Conservation (phyloP, 2,113 vertebrate genomes). For the Erpornis zantholeuca region DNA sequence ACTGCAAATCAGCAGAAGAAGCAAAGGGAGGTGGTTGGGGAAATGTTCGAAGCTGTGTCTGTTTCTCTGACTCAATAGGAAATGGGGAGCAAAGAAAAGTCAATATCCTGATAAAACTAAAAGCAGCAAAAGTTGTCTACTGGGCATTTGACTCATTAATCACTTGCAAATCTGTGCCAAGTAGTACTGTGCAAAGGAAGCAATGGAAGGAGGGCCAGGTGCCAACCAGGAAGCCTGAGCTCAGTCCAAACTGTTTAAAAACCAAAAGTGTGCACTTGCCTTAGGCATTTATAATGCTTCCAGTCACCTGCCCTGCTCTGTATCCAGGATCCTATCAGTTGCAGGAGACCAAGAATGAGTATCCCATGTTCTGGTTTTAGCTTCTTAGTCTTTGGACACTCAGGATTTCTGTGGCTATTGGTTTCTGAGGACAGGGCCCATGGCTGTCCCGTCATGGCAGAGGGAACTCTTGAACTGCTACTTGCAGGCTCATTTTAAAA, state of each 20-base stretch:
- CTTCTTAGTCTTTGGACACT: neutral
- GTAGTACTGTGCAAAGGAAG: neutral
- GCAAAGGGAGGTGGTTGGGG: neutral
- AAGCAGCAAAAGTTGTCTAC: neutral
- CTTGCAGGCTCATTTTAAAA: neutral
- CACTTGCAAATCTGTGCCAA: neutral
- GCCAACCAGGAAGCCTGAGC: neutral
- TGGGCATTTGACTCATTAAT: neutral
- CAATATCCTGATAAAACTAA: neutral
- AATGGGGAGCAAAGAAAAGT: neutral
- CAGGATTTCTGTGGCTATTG: neutral
- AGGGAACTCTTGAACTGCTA: neutral
- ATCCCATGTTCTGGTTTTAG: neutral
- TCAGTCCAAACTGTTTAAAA: neutral
- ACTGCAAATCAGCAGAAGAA: neutral
- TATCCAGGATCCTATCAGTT: neutral
- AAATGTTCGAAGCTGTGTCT: neutral
- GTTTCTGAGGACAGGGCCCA: neutral
- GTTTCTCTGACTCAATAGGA: neutral
- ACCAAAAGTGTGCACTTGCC: neutral
- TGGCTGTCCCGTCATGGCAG: accelerated
- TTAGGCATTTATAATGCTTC: neutral
- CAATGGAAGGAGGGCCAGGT: neutral
- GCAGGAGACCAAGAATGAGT: neutral
- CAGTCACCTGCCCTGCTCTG: neutral